Evolutionary conservation across 2,113 vertebrate species (phyloP).

Genomic region (Corythaeola cristata): DNA sequence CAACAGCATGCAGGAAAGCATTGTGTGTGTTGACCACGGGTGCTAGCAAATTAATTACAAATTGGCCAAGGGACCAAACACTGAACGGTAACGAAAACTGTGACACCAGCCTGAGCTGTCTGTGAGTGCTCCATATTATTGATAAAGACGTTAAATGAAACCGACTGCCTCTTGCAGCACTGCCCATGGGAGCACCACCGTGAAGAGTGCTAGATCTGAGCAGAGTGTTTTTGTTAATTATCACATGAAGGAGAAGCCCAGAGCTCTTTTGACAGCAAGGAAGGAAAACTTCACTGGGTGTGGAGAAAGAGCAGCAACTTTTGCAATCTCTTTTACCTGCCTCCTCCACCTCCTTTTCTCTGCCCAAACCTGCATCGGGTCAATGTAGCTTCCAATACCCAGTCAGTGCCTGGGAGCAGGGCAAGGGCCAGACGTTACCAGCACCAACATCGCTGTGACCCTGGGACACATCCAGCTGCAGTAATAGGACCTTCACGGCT

Average conservation of each 20-base stretch:
- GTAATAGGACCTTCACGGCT: not conserved
- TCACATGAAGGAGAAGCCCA: not conserved
- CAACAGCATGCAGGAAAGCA: not conserved
- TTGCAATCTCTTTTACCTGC: not conserved
- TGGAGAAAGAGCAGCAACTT: not conserved
- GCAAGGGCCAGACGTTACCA: not conserved
- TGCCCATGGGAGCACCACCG: not conserved
- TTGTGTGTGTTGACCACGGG: not conserved
- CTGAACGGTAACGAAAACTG: not conserved
- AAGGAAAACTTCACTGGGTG: not conserved
- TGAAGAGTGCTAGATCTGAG: not conserved
- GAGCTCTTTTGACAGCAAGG: not conserved
- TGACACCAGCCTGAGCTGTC: not conserved
- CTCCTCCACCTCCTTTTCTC: not conserved
- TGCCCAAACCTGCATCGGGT: rapidly evolving
- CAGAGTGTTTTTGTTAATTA: not conserved
- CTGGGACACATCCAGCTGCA: rapidly evolving
- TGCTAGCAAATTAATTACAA: not conserved
- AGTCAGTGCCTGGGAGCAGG: no score
- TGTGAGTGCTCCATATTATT: not conserved
- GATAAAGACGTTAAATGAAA: constrained; percentile 11
- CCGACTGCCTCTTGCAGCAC: not conserved
- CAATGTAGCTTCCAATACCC: not conserved
- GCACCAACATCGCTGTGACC: not conserved
- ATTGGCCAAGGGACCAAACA: not conserved